Base-by-base conservation (phyloP, 2,888 invertebrate species). In the Stenoptilia bipunctidactyla region DNA sequence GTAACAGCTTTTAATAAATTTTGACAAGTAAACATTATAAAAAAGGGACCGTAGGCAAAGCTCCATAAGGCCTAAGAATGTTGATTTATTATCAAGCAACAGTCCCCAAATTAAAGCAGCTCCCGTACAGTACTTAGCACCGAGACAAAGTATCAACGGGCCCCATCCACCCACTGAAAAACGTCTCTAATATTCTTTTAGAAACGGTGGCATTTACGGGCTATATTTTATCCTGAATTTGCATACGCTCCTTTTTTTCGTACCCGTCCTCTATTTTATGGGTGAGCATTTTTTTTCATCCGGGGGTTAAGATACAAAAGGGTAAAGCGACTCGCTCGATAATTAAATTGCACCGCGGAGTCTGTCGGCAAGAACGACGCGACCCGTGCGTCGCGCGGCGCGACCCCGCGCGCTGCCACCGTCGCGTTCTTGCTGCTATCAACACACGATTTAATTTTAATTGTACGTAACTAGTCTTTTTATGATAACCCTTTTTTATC, bases 191-290 rank as follows among this genome's bases (percentile, higher is more conserved):
- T 85, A 85, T 85, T 85, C 85, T 84, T 85, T 84, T 85, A 83
- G 85, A 84, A 84, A 85, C 85, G 83, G 83, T 83, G 84, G 85
- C 85, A 85, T 85, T 85, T 85, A 85, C 85, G 84, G 84, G 85
- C 85, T 85, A 85, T 85, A 85, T 85, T 85, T 85, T 85, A 85
- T 84, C 84, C 84, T 70, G 85, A 85, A 85, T 85, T 85, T 85
- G 85, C 85, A 85, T 85, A 85, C 85, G 83, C 84, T 83, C 79
- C 77, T 85, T 82, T 85, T 66, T 76, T 80, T 74, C 74, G 71
- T 77, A 79, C 80, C 82, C 80, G 80, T 82, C 79, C 76, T 80
- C 80, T 82, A 77, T 76, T 80, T 80, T 82, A 82, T 82, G 82
- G 82, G 83, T 77, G 82, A 79, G 84, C 69, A 80, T 83, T 84